These are phyloP conservation scores for Sceliomorpha sp. DNA, from an alignment of 2,888 invertebrate species.

Conservation along the genomic window DNA sequence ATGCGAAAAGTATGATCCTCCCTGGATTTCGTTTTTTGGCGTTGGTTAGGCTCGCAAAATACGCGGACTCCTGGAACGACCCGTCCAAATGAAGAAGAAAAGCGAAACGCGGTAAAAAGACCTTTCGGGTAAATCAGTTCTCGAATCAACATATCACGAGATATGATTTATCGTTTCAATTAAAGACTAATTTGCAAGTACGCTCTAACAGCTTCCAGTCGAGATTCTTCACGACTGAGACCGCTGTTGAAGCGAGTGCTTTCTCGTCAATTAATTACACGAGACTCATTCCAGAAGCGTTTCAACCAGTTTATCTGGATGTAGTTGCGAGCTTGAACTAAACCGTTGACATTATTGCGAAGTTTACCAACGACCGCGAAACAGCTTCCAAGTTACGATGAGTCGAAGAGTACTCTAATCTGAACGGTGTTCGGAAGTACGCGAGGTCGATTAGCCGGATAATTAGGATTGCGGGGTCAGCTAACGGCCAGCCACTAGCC, in stretches of 20 bases:
- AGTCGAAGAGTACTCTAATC: conserved; percentile 54
- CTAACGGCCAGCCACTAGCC: conserved; percentile 65
- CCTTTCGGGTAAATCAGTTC: background rate
- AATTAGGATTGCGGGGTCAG: conserved; percentile 62
- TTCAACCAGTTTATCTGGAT: conserved; percentile 50
- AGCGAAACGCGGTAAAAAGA: no score
- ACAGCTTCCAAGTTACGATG: conserved; percentile 50
- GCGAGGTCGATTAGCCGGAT: conserved; percentile 60
- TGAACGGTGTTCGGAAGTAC: conserved; percentile 55
- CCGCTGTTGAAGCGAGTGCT: conserved; percentile 36
- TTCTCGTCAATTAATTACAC: conserved; percentile 52
- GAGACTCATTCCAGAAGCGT: conserved; percentile 29
- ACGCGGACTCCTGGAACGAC: no score
- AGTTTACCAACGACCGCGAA: conserved; percentile 49
- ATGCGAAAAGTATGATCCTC: conserved; percentile 44
- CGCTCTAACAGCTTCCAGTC: conserved; percentile 1
- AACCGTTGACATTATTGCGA: conserved; percentile 52
- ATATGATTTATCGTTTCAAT: conserved; percentile 5
- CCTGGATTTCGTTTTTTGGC: conserved; percentile 43
- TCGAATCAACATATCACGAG: background rate
- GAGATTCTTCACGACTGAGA: conserved; percentile 18
- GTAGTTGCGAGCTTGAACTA: conserved; percentile 40
- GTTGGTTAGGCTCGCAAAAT: no score
- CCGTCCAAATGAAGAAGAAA: no score
- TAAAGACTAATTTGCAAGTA: conserved; percentile 11